These are phyloP conservation scores for Neolamprologus devosi DNA, from an alignment of 2,113 vertebrate species.

Conservation along the genomic window DNA sequence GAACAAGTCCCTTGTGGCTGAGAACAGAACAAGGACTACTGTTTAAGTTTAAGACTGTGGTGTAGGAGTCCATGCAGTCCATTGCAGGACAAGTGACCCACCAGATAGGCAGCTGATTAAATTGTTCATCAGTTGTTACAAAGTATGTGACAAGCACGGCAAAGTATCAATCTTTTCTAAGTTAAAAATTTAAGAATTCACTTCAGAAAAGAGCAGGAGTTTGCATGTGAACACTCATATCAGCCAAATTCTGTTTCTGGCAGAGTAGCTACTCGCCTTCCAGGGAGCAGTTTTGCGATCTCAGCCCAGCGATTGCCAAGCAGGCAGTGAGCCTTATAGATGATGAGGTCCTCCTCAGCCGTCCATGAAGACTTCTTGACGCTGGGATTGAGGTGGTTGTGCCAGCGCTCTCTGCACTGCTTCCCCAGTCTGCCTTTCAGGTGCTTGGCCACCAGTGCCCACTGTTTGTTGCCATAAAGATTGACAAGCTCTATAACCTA, in stretches of 20 bases:
- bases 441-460: constrained; percentile 93
- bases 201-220: background rate
- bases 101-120: background rate
- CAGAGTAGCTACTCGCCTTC: constrained; percentile 71
- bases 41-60: background rate
- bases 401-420: constrained; percentile 97
- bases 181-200: background rate
- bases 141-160: background rate
- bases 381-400: constrained; percentile 95
- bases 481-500: constrained; percentile 96
- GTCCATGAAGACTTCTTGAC: constrained; percentile 99
- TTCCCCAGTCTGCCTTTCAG: constrained; percentile 93
- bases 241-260: background rate
- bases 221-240: rapidly evolving
- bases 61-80: background rate
- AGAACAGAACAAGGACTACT: background rate
- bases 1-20: background rate
- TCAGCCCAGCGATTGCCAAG: constrained; percentile 98
- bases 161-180: background rate
- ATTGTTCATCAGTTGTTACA: background rate
- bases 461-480: constrained; percentile 93
- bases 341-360: constrained; percentile 91
- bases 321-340: constrained; percentile 91
- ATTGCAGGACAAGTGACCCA: background rate
- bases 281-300: constrained; percentile 94